phyloP scores from a whole-genome alignment of 2,888 invertebrate genomes.

The Watsonalla binaria region DNA sequence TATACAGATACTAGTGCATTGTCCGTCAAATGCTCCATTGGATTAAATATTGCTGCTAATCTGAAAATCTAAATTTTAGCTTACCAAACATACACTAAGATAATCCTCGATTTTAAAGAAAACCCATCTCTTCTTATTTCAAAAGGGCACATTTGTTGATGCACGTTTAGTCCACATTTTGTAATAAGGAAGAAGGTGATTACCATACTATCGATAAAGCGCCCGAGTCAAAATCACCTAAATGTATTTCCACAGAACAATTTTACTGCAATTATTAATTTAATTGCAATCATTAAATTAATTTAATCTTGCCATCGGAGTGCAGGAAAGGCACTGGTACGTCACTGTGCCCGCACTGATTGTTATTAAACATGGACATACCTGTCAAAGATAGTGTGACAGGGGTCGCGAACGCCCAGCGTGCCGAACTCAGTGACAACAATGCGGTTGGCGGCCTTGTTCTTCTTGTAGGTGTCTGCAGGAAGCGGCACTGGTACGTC shows the following conservation, averaged over 20 bases:
- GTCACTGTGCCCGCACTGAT: conserved; percentile 26
- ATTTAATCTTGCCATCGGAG: too few species aligned
- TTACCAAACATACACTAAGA: too few species aligned
- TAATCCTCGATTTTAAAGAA: too few species aligned
- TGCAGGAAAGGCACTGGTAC: conserved; percentile 88
- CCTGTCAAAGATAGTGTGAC: conserved; percentile 84
- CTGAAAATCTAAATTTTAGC: conserved; percentile 58
- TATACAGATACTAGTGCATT: conserved; percentile 95
- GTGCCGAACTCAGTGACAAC: conserved; percentile 93
- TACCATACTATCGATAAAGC: neutral
- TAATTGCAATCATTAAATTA: too few species aligned
- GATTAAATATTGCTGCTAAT: conserved; percentile 83
- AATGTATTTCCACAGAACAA: too few species aligned
- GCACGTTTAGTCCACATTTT: neutral
- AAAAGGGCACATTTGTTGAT: too few species aligned
- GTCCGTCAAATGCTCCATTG: conserved; percentile 83
- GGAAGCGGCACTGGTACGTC: conserved; percentile 87
- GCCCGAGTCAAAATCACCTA: too few species aligned
- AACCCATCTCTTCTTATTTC: too few species aligned
- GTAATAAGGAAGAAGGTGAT: too few species aligned
- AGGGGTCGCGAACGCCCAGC: conserved; percentile 86
- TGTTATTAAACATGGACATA: conserved; percentile 16
- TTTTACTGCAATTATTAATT: conserved; percentile 75
- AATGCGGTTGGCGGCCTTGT: conserved; percentile 87
- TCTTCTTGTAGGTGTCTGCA: conserved; percentile 84